Percentiles rank a stretch among this genome's conserved stretches.
Evolutionary conservation across 2,888 invertebrate genomes (phyloP).

Genomic region (Carpatolechia fugitivella): DNA sequence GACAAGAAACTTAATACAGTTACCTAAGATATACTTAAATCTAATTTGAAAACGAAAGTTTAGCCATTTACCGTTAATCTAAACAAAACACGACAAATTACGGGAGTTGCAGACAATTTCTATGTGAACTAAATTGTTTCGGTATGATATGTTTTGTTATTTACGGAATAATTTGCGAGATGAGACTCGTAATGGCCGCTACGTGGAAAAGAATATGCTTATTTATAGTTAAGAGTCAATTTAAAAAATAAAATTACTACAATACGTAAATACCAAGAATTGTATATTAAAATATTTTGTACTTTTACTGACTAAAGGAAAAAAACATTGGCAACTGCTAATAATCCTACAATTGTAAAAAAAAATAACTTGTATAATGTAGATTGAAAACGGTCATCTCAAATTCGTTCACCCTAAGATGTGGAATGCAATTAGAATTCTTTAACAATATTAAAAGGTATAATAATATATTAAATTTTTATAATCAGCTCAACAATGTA

Average conservation of each 20-base stretch:
- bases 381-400: constrained; percentile 78
- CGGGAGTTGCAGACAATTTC: constrained; percentile 57
- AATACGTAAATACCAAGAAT: constrained; percentile 80
- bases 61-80: constrained; percentile 64
- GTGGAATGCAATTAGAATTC: constrained; percentile 81
- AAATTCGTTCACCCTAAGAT: constrained; percentile 79
- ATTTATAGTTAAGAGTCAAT: constrained; percentile 69
- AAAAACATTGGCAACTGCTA: constrained; percentile 79
- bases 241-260: constrained; percentile 75
- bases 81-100: constrained; percentile 48
- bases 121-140: constrained; percentile 60
- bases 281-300: constrained; percentile 87
- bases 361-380: constrained; percentile 76
- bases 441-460: constrained; percentile 81
- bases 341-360: constrained; percentile 78
- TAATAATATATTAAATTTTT: constrained; percentile 81
- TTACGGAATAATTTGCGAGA: constrained; percentile 73
- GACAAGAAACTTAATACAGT: constrained; percentile 65
- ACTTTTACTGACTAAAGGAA: constrained; percentile 91
- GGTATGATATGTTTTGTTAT: constrained; percentile 76
- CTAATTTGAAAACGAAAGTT: constrained; percentile 69
- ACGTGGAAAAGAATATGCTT: constrained; percentile 74
- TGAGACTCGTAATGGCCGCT: constrained; percentile 69
- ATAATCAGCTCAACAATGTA: constrained; percentile 82
- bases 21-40: constrained; percentile 68